These are phyloP conservation scores for Ceratothoa steindachneri DNA, from an alignment of 2,888 invertebrate species.

Conservation along the genomic window DNA sequence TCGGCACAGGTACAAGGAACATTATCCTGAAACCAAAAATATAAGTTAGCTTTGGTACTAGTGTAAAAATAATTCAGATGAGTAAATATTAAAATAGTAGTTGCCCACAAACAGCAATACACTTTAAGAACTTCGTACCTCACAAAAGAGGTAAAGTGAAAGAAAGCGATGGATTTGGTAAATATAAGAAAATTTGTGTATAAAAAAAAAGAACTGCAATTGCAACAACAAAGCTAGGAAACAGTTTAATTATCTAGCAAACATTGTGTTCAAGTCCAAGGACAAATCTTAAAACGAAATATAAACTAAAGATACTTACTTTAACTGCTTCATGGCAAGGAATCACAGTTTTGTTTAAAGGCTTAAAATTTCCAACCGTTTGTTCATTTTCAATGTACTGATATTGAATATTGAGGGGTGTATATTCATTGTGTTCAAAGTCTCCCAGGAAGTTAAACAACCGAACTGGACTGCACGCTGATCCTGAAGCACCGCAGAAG, in stretches of 20 bases:
- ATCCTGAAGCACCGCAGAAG: conserved; percentile 44
- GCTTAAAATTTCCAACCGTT: conserved; percentile 46
- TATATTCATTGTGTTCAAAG: conserved; percentile 50
- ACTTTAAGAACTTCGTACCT: too few species aligned
- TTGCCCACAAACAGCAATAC: too few species aligned
- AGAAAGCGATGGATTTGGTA: too few species aligned
- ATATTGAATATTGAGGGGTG: conserved; percentile 73
- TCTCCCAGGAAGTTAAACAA: conserved; percentile 51
- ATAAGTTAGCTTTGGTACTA: too few species aligned
- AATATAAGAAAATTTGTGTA: too few species aligned
- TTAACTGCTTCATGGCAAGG: conserved; percentile 32
- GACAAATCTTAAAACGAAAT: too few species aligned
- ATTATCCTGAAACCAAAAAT: conserved; percentile 22
- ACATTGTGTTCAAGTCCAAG: too few species aligned
- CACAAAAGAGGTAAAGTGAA: too few species aligned
- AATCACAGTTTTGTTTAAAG: conserved; percentile 34
- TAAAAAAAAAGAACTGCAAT: too few species aligned
- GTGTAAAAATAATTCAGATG: neutral
- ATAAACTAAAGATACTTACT: conserved; percentile 18
- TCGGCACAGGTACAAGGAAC: conserved; percentile 46
- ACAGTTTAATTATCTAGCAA: too few species aligned
- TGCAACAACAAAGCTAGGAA: too few species aligned
- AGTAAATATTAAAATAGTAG: too few species aligned
- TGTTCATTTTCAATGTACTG: conserved; percentile 55
- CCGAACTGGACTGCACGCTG: conserved; percentile 37